Evolutionary conservation across 2,888 invertebrate genomes (phyloP).

Genomic region (Anthrax anthrax): DNA sequence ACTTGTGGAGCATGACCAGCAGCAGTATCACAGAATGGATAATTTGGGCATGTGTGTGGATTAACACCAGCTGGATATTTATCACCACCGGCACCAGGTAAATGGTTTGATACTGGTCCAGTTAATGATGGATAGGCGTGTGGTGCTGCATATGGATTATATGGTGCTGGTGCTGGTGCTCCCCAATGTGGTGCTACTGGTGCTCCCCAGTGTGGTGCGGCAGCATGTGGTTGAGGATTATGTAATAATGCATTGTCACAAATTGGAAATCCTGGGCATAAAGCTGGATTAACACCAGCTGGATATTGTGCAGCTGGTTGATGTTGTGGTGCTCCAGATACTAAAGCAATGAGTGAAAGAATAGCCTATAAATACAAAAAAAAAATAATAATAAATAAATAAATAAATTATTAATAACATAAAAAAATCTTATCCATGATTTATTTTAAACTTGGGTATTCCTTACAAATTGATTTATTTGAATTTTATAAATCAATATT

Average conservation of each 20-base stretch:
- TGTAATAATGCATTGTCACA: slow-evolving; percentile 37
- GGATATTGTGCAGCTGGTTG: slow-evolving; percentile 34
- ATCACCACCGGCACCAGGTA: slow-evolving; percentile 24
- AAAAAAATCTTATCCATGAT: no score
- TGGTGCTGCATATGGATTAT: slow-evolving; percentile 2
- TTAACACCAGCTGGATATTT: slow-evolving; percentile 37
- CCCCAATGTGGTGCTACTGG: slow-evolving; percentile 21
- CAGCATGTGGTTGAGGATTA: slow-evolving; percentile 23
- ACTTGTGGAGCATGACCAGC: slow-evolving; percentile 24
- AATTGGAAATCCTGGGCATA: slow-evolving; percentile 38
- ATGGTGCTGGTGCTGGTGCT: slow-evolving; percentile 13
- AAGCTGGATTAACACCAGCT: slow-evolving; percentile 36
- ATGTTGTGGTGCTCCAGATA: slow-evolving; percentile 32
- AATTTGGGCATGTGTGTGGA: slow-evolving; percentile 38
- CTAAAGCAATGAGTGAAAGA: slow-evolving; percentile 25
- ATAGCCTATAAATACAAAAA: slow-evolving; percentile 20
- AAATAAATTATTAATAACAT: no score
- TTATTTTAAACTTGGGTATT: no score
- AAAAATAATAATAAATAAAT: background rate
- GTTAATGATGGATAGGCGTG: slow-evolving; percentile 15
- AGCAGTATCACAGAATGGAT: slow-evolving; percentile 37
- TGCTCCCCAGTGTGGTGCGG: slow-evolving; percentile 23
- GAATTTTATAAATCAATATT: no score
- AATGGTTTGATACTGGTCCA: slow-evolving; percentile 15
- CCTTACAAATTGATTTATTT: no score